Evolutionary conservation across 2,888 invertebrate genomes (phyloP).

Genomic region (Ochropacha duplaris): DNA sequence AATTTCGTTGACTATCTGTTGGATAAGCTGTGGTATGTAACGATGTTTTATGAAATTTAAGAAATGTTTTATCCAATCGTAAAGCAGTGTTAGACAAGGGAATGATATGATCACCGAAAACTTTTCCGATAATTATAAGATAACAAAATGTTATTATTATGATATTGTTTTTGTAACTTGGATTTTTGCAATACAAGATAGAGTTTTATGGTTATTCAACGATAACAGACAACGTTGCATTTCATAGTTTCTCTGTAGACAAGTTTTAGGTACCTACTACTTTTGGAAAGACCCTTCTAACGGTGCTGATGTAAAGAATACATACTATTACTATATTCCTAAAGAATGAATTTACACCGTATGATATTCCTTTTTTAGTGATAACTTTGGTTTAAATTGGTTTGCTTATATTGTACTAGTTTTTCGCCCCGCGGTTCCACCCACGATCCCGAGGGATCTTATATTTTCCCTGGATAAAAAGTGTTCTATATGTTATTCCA

Average conservation of each 20-base stretch:
- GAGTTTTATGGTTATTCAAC: neutral
- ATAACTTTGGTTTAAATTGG: no score
- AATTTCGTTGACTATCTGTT: slow-evolving; percentile 43
- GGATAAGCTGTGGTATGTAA: slow-evolving; percentile 26
- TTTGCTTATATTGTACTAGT: no score
- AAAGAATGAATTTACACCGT: no score
- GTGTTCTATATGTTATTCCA: no score
- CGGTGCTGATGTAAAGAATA: no score
- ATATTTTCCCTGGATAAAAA: no score
- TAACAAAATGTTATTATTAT: neutral
- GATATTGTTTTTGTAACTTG: neutral
- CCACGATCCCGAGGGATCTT: no score
- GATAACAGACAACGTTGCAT: neutral
- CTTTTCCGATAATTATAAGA: neutral
- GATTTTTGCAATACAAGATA: neutral
- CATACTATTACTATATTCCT: no score
- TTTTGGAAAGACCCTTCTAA: no score
- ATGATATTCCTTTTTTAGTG: no score
- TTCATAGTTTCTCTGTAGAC: neutral
- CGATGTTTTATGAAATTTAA: neutral
- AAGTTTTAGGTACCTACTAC: no score
- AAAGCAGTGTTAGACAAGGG: neutral
- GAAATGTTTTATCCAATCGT: neutral
- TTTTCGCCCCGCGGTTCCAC: no score
- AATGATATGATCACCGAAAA: neutral